These are phyloP conservation scores for Nemoura dubitans DNA, from an alignment of 2,888 invertebrate genomes.

Conservation along the genomic window DNA sequence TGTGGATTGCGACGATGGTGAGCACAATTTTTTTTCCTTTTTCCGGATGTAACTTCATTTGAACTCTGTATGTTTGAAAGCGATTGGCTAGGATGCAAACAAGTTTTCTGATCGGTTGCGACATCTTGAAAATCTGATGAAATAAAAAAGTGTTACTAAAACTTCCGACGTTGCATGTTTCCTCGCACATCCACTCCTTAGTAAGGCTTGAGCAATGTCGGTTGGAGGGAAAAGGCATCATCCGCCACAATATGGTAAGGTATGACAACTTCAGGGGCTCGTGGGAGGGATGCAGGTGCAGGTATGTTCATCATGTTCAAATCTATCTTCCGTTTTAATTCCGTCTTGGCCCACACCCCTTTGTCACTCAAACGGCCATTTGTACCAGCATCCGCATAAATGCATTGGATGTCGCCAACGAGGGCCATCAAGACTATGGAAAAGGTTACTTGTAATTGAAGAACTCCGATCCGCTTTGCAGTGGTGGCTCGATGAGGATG, in stretches of 20 bases:
- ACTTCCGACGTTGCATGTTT: neutral
- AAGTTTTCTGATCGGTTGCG: slow-evolving; percentile 30
- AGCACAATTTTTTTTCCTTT: neutral
- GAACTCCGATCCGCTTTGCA: slow-evolving; percentile 52
- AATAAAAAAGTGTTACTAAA: too few relatives aligned
- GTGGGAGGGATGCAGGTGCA: slow-evolving; percentile 18
- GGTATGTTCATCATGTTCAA: slow-evolving; percentile 7
- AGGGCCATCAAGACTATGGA: slow-evolving; percentile 52
- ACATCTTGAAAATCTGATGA: neutral
- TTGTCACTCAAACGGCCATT: slow-evolving; percentile 48
- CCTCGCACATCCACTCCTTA: neutral
- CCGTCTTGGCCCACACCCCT: slow-evolving; percentile 31
- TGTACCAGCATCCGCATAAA: slow-evolving; percentile 52
- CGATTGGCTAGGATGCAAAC: slow-evolving; percentile 26
- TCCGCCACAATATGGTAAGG: slow-evolving; percentile 40
- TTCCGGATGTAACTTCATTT: neutral
- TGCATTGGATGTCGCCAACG: slow-evolving; percentile 52
- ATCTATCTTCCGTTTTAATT: neutral
- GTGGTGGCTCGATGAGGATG: slow-evolving; percentile 52
- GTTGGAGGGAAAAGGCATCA: slow-evolving; percentile 28
- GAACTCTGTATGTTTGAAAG: slow-evolving; percentile 23
- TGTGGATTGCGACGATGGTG: slow-evolving; percentile 15
- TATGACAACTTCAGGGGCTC: neutral
- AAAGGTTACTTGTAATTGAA: slow-evolving; percentile 53
- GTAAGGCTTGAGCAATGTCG: slow-evolving; percentile 18